Evolutionary conservation across 2,797 vertebrate species (phyloP).

Genomic region (Tokudaia muenninki): DNA sequence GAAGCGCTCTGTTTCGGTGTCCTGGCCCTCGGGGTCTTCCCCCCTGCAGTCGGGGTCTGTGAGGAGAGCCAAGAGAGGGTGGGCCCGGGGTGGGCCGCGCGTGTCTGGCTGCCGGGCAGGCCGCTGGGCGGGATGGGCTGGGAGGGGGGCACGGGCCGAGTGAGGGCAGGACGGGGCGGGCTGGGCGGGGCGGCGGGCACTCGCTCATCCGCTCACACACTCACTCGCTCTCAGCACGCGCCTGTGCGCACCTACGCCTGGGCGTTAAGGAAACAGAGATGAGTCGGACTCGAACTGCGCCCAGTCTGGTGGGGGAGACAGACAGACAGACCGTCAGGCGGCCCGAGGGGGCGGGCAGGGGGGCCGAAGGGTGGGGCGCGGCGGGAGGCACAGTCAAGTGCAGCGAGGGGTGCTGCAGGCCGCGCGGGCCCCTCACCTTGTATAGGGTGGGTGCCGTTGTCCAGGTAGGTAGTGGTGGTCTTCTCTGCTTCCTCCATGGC

Average conservation of each 20-base stretch:
- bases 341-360: constrained; percentile 52
- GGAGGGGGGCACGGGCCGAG: not conserved
- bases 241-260: constrained; percentile 79
- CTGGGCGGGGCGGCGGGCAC: constrained; percentile 64
- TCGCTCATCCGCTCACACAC: constrained; percentile 77
- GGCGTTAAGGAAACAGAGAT: constrained; percentile 83
- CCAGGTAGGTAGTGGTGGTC: constrained; percentile 93
- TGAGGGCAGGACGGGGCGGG: constrained; percentile 19
- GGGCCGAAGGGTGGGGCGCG: not conserved
- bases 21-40: constrained; percentile 94
- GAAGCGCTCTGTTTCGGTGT: constrained; percentile 95
- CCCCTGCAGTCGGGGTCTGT: constrained; percentile 95
- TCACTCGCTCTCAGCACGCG: constrained; percentile 77
- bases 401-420: not conserved
- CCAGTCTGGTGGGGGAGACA: constrained; percentile 85
- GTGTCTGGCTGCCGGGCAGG: not conserved
- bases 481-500: constrained; percentile 95
- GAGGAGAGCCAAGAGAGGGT: constrained; percentile 73
- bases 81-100: constrained; percentile 65
- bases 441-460: constrained; percentile 92
- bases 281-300: constrained; percentile 82
- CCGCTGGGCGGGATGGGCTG: not conserved
- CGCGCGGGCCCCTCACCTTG: constrained; percentile 91
- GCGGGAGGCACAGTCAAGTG: not conserved
- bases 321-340: constrained; percentile 82